Percentiles rank a stretch among this genome's conserved stretches.
These are phyloP conservation scores for Drosophila ironensis DNA, from an alignment of 1,140 invertebrate species.

Conservation along the genomic window DNA sequence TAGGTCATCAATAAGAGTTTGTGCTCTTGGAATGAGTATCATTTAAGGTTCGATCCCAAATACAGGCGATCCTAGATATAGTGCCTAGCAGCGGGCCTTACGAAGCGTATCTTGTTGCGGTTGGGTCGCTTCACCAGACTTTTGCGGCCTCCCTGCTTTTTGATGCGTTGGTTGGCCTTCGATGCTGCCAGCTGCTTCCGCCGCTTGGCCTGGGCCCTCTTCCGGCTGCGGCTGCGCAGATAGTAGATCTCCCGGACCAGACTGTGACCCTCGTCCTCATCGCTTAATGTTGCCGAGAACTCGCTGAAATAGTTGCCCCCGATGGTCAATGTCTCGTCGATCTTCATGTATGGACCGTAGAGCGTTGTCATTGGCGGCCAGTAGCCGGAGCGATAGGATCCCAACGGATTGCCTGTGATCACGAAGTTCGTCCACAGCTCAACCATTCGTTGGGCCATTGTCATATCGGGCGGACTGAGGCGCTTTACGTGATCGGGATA, in stretches of 20 bases:
- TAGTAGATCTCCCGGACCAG: constrained; percentile 73
- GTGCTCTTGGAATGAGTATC: no score
- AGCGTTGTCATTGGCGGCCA: constrained; percentile 81
- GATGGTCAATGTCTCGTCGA: constrained; percentile 73
- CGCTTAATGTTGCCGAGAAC: constrained; percentile 65
- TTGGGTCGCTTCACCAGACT: constrained; percentile 63
- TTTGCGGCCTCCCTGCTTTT: no score
- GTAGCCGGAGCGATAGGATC: constrained; percentile 58
- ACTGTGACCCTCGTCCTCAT: constrained; percentile 70
- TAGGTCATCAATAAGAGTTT: no score
- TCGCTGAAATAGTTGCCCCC: constrained; percentile 74
- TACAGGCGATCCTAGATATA: neutral
- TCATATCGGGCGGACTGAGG: constrained; percentile 65
- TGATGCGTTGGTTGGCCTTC: constrained; percentile 3
- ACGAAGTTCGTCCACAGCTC: constrained; percentile 81
- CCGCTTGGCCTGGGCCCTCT: constrained; percentile 23
- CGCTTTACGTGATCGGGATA: constrained; percentile 71
- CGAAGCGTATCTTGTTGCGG: constrained; percentile 69
- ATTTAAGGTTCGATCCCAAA: no score
- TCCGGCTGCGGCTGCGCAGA: constrained; percentile 48
- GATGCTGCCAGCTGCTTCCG: constrained; percentile 31
- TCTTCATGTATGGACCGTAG: constrained; percentile 77
- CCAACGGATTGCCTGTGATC: constrained; percentile 69
- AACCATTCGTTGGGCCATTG: constrained; percentile 76
- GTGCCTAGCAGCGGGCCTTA: neutral